Conservation (phyloP, 2,888 invertebrate genomes). For the Pristionchus japonicus region DNA sequence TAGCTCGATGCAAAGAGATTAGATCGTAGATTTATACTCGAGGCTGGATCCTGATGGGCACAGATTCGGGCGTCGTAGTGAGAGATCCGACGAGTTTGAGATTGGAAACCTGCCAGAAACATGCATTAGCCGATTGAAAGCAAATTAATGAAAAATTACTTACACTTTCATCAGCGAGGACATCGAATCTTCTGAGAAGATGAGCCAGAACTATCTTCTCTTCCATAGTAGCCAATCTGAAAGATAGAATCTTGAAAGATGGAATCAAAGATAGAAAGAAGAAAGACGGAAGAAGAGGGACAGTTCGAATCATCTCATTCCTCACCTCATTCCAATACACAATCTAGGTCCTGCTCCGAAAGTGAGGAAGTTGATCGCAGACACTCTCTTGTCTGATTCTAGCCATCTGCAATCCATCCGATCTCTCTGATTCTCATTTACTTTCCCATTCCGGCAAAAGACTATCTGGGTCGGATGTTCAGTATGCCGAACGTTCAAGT, state of each 20-base stretch:
- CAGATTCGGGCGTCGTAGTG: not conserved
- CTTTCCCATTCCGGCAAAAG: too few relatives aligned
- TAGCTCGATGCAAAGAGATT: too few relatives aligned
- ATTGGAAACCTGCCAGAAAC: not conserved
- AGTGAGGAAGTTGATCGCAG: slow-evolving; percentile 6
- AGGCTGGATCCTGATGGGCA: not conserved
- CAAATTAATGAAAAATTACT: not conserved
- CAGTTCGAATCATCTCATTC: too few relatives aligned
- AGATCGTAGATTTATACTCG: not conserved
- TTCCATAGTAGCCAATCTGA: slow-evolving; percentile 5
- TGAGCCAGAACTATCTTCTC: slow-evolving; percentile 10
- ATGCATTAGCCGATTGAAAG: too few relatives aligned
- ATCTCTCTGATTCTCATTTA: too few relatives aligned
- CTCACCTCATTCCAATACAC: slow-evolving; percentile 35
- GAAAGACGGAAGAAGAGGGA: too few relatives aligned
- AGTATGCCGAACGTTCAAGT: too few relatives aligned
- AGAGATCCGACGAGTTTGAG: not conserved
- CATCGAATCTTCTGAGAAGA: slow-evolving; percentile 3
- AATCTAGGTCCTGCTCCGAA: slow-evolving; percentile 22
- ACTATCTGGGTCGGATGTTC: too few relatives aligned
- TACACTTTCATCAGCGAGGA: not conserved
- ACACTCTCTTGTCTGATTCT: not conserved
- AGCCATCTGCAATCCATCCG: not conserved
- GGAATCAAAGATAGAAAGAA: not conserved
- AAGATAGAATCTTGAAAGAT: too few relatives aligned